Conservation (phyloP, 92 coral and sea anemone species). For the Epizoanthus scotinus region DNA sequence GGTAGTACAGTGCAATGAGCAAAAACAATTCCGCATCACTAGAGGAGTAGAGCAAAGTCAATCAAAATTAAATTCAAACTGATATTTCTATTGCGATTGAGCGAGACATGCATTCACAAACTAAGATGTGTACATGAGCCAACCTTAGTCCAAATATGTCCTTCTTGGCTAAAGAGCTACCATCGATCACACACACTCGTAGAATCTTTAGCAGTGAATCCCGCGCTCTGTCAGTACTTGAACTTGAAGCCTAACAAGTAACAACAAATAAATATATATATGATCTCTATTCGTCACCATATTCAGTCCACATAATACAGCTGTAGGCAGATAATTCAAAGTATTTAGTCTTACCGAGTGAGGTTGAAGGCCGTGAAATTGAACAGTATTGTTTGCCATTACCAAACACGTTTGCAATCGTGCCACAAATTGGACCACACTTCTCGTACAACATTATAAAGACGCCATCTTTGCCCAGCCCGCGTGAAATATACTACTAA, state of each 20-base stretch:
- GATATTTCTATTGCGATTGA: too few species aligned
- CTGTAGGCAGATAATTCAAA: not conserved
- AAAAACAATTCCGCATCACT: too few species aligned
- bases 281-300: not conserved
- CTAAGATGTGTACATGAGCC: not conserved
- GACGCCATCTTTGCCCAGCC: conserved; percentile 35
- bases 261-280: not conserved
- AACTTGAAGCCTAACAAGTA: not conserved
- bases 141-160: conserved; percentile 97
- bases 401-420: not conserved
- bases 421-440: not conserved
- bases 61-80: too few species aligned
- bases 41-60: too few species aligned
- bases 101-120: too few species aligned
- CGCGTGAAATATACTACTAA: not conserved
- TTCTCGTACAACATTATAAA: not conserved
- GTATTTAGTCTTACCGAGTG: conserved; percentile 18
- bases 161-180: conserved; percentile 81
- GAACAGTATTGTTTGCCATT: conserved; percentile 29
- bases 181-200: conserved; percentile 70
- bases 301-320: not conserved
- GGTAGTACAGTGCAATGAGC: too few species aligned
- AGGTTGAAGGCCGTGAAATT: conserved; percentile 30
- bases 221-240: not conserved
- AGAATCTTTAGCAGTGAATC: conserved; percentile 47